phyloP scores from a whole-genome alignment of 2,888 invertebrate genomes.

The Atrina japonica region DNA sequence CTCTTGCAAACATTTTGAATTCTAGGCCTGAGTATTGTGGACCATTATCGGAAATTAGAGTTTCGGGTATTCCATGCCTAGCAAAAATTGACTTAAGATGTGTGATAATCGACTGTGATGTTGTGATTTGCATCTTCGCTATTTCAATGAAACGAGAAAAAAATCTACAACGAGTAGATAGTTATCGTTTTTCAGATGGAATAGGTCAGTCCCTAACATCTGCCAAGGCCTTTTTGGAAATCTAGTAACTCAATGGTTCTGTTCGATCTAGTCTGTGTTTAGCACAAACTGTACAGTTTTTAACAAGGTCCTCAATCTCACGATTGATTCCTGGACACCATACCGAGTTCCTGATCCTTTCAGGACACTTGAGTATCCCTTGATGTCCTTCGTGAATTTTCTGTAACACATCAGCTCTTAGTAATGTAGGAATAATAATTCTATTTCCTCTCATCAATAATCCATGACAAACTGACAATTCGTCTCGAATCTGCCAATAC shows the following conservation, averaged over 20 bases:
- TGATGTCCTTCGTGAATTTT: constrained; percentile 48
- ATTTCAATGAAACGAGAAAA: too few relatives aligned
- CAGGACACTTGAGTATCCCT: constrained; percentile 53
- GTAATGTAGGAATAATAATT: constrained; percentile 35
- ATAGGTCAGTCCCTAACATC: too few relatives aligned
- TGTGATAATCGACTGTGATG: constrained; percentile 36
- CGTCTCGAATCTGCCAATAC: constrained; percentile 43
- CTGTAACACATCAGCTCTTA: constrained; percentile 36
- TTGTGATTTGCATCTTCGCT: constrained; percentile 34
- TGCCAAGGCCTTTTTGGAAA: constrained; percentile 58
- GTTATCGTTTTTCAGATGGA: too few relatives aligned
- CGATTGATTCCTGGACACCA: constrained; percentile 51
- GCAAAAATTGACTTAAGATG: constrained; percentile 52
- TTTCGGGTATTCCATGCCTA: too few relatives aligned
- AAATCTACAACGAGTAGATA: constrained; percentile 55
- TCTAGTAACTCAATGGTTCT: constrained; percentile 32
- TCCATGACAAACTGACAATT: too few relatives aligned
- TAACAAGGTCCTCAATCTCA: too few relatives aligned
- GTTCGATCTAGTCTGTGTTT: too few relatives aligned
- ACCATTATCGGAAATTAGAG: too few relatives aligned
- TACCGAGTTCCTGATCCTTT: constrained; percentile 45
- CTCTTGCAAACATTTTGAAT: too few relatives aligned
- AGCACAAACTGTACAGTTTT: constrained; percentile 45
- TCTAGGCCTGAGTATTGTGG: too few relatives aligned
- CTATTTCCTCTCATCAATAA: too few relatives aligned